Base-by-base conservation (phyloP, 2,797 vertebrate genomes). In the Heterohyrax brucei region DNA sequence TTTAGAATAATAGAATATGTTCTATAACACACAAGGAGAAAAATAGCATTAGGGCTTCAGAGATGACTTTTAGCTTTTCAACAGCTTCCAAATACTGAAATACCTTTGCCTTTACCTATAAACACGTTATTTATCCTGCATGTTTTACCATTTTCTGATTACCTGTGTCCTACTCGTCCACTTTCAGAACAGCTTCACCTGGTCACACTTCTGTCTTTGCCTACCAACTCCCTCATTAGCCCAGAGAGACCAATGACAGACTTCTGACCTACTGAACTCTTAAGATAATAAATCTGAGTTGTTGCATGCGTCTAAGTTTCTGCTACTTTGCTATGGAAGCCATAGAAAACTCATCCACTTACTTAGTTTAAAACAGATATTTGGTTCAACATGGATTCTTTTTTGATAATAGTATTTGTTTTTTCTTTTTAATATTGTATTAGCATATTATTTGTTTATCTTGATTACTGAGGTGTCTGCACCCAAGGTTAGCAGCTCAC, bases 41-140 rank as follows among this genome's bases (percentile, higher is more conserved):
- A 59, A 22, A 84, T 39, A 62, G 16, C 22, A 61, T 22, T 81
- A 30, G 88, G 77, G n/a, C 4, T 91, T 59, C 87, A 70, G 28
- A 88, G 82, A 30, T 79, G 56, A 75, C 1, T 64, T 77, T 96
- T 84, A 78, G 10, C 39, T 94, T 91, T 80, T 75, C 26, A 81
- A 13, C 3, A 30, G 26, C n/a, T 95, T 94, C 50, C 4, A 66
- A 64, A 61, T 39, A 79, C 50, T 79, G n/a, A 79, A 62, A 78
- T 33, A 59, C 26, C 70, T 75, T 16, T 92, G 10, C 21, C 44
- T 89, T 84, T 79, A 7, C 7, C 28, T 82, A 22, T 76, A 64
- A 91, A 61, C n/a, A 53, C 89, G 72, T 79, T 64, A 66, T 80
- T 81, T 66, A 50, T 53, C 50, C 21, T 53, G 30, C 12, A 76